phyloP scores from a whole-genome alignment of 2,113 vertebrate genomes.

The Lepus americanus region DNA sequence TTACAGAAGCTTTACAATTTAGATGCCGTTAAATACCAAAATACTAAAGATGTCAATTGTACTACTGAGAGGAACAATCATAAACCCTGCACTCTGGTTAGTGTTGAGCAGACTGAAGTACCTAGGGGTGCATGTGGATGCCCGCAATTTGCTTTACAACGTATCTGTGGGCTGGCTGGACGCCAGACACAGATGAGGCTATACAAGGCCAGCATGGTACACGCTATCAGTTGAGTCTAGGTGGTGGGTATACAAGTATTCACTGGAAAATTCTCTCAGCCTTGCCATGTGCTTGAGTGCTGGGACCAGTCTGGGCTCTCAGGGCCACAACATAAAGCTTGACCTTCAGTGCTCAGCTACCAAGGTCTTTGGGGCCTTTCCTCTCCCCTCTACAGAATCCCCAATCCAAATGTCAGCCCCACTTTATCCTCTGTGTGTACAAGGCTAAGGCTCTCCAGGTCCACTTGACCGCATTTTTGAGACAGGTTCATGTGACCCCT shows the following conservation, averaged over 20 bases:
- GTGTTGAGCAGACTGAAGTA: neutral
- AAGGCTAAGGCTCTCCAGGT: neutral
- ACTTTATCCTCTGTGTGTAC: neutral
- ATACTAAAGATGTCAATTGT: neutral
- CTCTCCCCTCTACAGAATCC: neutral
- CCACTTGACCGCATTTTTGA: neutral
- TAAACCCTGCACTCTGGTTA: neutral
- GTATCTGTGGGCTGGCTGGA: neutral
- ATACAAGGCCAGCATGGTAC: neutral
- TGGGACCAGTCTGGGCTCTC: neutral
- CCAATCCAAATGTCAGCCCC: accelerated
- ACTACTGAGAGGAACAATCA: neutral
- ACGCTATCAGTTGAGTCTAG: neutral
- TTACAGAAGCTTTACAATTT: neutral
- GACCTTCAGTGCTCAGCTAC: neutral
- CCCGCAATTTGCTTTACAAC: neutral
- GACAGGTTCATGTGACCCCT: neutral
- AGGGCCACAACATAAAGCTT: neutral
- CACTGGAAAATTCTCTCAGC: neutral
- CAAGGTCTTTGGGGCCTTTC: neutral
- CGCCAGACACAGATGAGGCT: neutral
- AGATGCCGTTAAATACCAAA: neutral
- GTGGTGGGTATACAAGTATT: neutral
- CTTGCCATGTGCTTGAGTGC: neutral
- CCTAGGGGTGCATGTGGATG: neutral